Evolutionary conservation across 2,888 invertebrate species (phyloP).

Genomic region (Tanytarsus gracilentus): DNA sequence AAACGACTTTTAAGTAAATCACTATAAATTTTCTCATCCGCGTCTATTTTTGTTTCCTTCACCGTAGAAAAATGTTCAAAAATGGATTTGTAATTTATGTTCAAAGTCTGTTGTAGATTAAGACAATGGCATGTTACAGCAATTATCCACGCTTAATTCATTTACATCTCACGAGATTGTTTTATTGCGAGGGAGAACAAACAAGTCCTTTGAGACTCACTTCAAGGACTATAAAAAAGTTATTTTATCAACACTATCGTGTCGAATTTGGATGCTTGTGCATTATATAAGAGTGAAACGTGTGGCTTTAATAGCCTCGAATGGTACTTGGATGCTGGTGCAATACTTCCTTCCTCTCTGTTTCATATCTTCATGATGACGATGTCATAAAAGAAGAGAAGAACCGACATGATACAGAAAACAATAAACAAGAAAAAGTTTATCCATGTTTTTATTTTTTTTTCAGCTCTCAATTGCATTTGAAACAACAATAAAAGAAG

Average conservation of each 20-base stretch:
- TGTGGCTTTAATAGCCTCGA: slow-evolving; percentile 29
- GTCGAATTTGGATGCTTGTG: too few relatives aligned
- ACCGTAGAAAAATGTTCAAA: background rate
- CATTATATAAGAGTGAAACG: background rate
- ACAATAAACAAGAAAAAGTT: too few relatives aligned
- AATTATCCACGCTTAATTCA: slow-evolving; percentile 8
- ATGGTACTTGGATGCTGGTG: too few relatives aligned
- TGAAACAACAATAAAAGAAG: background rate
- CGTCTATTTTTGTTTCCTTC: background rate
- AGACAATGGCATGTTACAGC: slow-evolving; percentile 2
- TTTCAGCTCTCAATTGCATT: background rate
- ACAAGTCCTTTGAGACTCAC: slow-evolving; percentile 17
- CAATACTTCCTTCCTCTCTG: too few relatives aligned
- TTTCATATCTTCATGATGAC: too few relatives aligned
- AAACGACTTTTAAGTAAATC: too few relatives aligned
- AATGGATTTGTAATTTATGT: slow-evolving; percentile 5
- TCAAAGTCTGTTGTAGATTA: background rate
- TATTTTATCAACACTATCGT: slow-evolving; percentile 17
- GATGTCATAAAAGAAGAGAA: too few relatives aligned
- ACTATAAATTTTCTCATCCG: too few relatives aligned
- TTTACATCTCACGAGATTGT: background rate
- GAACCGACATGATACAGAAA: too few relatives aligned
- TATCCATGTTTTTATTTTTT: too few relatives aligned
- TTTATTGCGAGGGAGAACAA: background rate
- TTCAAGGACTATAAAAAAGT: background rate